Evolutionary conservation across 2,888 invertebrate species (phyloP), one percentile per base, ranked within the genome.

Genomic region (Phanerotoma sp.): DNA sequence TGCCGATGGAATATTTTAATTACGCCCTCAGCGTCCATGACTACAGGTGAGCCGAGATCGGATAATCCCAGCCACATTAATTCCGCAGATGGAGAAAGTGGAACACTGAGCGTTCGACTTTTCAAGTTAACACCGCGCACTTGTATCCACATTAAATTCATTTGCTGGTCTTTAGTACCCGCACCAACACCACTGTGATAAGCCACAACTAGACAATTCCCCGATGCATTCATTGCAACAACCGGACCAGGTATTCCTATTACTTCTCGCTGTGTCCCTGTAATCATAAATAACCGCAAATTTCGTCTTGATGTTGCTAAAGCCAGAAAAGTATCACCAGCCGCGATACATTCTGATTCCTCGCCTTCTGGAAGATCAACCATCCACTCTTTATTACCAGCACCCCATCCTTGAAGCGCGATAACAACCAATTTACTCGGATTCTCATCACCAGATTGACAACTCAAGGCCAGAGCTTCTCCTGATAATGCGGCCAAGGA

Each of bases 381-480:
- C 9, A 84, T 85, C 97, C 96, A 97, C 76, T 96, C 96, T 71
- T 91, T 92, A 66, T 87, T 88, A 59, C 87, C 87, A 3, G 81
- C 78, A 51, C 86, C 80, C 71, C 85, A 77, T 40, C 73, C 77
- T 67, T 77, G 76, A 15, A 77, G 58, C 44, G 59, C 66, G 37
- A 77, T 63, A 5, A 72, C 75, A 33, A 74, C 74, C 45, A 74
- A 58, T 68, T 71, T 80, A 85, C 87, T 89, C 6, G 86, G 83
- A 11, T 80, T 81, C 10, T 50, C 62, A 58, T 86, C 86, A 56
- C 85, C 75, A 37, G 77, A 67, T 33, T 79, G 79, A 63, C 86
- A 79, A 4, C 93, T 92, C 57, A 96, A 79, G 1, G 89, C 88
- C 3, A 96, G 79, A 7, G 90, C 93, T 56, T 88, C 84, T 1